These are phyloP conservation scores for Mythimna impura DNA, from an alignment of 2,888 invertebrate species.

Conservation along the genomic window DNA sequence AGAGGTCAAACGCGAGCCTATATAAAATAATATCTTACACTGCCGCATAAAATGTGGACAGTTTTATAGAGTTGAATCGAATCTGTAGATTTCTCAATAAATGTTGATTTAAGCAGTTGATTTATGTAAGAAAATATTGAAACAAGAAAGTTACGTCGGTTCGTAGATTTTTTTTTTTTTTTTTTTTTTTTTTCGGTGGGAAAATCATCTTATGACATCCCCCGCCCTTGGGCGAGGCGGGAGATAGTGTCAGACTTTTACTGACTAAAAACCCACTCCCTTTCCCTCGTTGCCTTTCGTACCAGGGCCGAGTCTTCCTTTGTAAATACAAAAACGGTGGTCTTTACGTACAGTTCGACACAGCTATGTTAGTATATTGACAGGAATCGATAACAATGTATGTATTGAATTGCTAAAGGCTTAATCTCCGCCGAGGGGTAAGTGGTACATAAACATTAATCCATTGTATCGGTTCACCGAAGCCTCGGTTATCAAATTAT, in stretches of 20 bases:
- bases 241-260: no score
- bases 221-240: no score
- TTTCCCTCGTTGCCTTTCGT: no score
- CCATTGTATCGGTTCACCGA: slow-evolving; percentile 46
- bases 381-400: slow-evolving; percentile 30
- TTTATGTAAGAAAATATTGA: slow-evolving; percentile 29
- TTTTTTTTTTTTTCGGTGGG: no score
- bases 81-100: slow-evolving; percentile 4
- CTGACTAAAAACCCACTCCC: no score
- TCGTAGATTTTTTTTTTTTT: no score
- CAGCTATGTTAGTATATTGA: slow-evolving; percentile 13
- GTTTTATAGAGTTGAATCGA: slow-evolving; percentile 16
- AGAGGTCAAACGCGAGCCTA: no score
- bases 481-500: slow-evolving; percentile 31
- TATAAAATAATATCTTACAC: not conserved
- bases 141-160: slow-evolving; percentile 1
- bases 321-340: no score
- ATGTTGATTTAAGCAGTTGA: slow-evolving; percentile 19
- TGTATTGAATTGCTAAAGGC: slow-evolving; percentile 40
- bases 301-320: no score
- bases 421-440: slow-evolving; percentile 30
- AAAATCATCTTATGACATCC: no score
- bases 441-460: slow-evolving; percentile 49
- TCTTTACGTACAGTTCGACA: not conserved
- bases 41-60: not conserved